Evolutionary conservation across 2,113 vertebrate species (phyloP).

Genomic region (Isurus oxyrinchus): DNA sequence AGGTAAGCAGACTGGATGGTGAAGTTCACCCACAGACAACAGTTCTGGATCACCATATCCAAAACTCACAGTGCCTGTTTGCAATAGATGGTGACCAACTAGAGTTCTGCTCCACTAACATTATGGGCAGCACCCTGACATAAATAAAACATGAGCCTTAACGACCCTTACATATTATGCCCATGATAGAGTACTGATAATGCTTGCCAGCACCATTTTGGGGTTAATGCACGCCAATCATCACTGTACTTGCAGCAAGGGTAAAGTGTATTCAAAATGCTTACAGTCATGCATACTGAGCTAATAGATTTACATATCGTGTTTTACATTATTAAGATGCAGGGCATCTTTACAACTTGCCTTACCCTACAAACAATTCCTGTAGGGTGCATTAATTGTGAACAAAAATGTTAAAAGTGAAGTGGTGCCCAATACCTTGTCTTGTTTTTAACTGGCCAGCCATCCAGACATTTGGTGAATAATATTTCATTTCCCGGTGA

Average conservation of each 20-base stretch:
- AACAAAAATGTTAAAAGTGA: not conserved
- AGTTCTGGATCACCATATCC: not conserved
- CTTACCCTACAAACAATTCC: not conserved
- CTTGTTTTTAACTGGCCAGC: conserved; percentile 70
- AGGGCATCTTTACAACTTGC: not conserved
- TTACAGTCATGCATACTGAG: not conserved
- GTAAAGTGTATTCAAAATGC: not conserved
- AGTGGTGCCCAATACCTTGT: conserved; percentile 52
- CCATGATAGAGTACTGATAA: not conserved
- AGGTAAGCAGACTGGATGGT: not conserved
- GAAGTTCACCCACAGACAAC: not conserved
- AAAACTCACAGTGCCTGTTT: not conserved
- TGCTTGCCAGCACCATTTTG: not conserved
- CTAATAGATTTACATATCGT: not conserved
- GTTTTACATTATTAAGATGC: not conserved
- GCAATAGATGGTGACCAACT: not conserved
- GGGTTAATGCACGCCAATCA: not conserved
- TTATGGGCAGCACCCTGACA: not conserved
- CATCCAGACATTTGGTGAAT: conserved; percentile 77
- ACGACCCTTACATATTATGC: not conserved
- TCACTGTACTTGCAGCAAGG: not conserved
- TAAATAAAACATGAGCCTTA: not conserved
- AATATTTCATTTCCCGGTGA: conserved; percentile 71
- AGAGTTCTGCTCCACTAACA: not conserved
- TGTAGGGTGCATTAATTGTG: not conserved